Conservation (phyloP, 2,797 vertebrate species). For the Ispidina picta region DNA sequence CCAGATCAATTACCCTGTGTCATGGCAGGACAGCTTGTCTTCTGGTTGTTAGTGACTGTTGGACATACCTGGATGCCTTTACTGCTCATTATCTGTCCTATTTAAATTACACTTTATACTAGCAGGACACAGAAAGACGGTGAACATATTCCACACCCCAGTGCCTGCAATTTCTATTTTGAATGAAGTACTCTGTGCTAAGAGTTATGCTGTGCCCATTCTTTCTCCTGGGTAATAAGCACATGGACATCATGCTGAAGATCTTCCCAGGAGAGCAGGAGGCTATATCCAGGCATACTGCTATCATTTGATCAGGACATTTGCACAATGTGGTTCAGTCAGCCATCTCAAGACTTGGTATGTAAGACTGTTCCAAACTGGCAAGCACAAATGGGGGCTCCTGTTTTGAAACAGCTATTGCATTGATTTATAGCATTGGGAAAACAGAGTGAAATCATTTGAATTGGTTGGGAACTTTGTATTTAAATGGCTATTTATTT, state of each 20-base stretch:
- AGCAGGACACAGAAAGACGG: background rate
- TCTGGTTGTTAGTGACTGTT: background rate
- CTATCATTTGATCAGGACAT: background rate
- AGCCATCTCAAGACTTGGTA: background rate
- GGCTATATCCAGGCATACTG: background rate
- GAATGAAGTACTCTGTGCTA: background rate
- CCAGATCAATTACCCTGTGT: background rate
- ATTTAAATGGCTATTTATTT: background rate
- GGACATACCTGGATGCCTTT: background rate
- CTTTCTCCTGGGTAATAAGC: background rate
- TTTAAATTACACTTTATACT: background rate
- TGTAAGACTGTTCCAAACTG: constrained; percentile 14
- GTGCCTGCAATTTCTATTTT: background rate
- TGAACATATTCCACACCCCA: background rate
- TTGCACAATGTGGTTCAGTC: background rate
- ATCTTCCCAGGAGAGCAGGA: background rate
- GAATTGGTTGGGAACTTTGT: background rate
- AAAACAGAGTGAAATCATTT: constrained; percentile 6
- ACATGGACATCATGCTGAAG: background rate
- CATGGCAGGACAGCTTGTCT: background rate
- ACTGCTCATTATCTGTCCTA: background rate
- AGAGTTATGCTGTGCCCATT: background rate
- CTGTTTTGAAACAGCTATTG: constrained; percentile 45
- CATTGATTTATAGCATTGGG: constrained; percentile 34
- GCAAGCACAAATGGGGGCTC: background rate